Evolutionary conservation across 2,888 invertebrate species (phyloP), one percentile per base, ranked within the genome.

Genomic region (Euclidia mi): DNA sequence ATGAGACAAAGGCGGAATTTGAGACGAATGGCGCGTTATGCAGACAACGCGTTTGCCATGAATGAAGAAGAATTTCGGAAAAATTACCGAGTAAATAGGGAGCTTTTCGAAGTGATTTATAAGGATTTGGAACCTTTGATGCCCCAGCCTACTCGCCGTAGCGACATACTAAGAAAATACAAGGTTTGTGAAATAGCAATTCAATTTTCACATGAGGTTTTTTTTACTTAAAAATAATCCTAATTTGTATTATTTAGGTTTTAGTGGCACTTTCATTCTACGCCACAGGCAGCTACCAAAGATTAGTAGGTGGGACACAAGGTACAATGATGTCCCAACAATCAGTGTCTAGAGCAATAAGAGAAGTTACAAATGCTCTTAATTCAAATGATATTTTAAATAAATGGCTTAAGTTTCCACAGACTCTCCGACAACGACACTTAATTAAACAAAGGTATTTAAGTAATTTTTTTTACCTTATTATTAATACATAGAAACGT

Each of bases 291-390:
- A 49, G 49, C 32, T 49, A 42, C 25, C 41, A 49, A 25, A 32
- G 42, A 9, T 34, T 42, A 42, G 34, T 49, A 15, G 34, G 42
- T 35, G 42, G 42, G 11, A 42, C 49, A 15, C 42, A 42, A 49
- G 49, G 34, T 1, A 49, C 49, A 42, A 42, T 49, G 42, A 49
- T 49, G 42, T 49, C 42, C 17, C 49, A 49, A 35, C 15, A 35
- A 7, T 35, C 35, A 1, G 35, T 35, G 2, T 35, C 15, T 2
- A 9, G 12, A 15, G 35, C 35, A 15, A 1, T 35, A 15, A 15
- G 2, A 2, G 35, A 35, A 32, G 32, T 35, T 6, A 14, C 35
- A 1, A 6, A 15, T 15, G 15, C 15, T 20, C 20, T 20, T 3
- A 20, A 20, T 20, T 20, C 20, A 9, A 2, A 7, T 7, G 15